Conservation (phyloP, 2,888 invertebrate species). For the Prosapia bicincta region DNA sequence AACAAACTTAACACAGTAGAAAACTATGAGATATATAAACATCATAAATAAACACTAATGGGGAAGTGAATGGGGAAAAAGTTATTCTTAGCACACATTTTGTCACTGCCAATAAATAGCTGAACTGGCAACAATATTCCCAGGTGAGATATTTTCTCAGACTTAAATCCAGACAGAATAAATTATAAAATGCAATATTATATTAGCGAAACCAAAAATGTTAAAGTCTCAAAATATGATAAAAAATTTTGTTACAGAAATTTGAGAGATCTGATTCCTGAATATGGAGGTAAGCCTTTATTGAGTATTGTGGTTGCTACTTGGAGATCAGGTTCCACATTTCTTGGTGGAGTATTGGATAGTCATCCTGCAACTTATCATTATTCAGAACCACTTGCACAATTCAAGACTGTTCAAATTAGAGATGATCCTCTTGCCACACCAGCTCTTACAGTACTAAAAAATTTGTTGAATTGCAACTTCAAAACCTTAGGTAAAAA, state of each 20-base stretch:
- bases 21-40: too few species aligned
- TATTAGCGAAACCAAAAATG: too few species aligned
- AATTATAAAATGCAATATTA: too few species aligned
- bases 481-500: conserved; percentile 64
- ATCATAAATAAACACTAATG: too few species aligned
- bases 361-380: conserved; percentile 83
- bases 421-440: conserved; percentile 68
- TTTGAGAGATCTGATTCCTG: conserved; percentile 64
- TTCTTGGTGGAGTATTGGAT: conserved; percentile 80
- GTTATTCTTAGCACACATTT: too few species aligned
- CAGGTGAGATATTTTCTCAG: too few species aligned
- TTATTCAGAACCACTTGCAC: conserved; percentile 84
- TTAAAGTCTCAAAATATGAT: neutral
- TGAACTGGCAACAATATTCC: too few species aligned
- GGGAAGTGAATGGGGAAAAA: too few species aligned
- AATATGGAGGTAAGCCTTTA: conserved; percentile 68
- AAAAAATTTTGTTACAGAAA: conserved; percentile 45
- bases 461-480: conserved; percentile 71
- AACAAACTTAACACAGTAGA: too few species aligned
- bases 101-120: too few species aligned
- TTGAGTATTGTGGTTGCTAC: conserved; percentile 79
- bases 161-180: too few species aligned
- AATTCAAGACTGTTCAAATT: conserved; percentile 78
- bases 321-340: conserved; percentile 89
- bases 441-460: conserved; percentile 63